Evolutionary conservation across 2,113 vertebrate species (phyloP), one percentile per base, ranked within the genome.

Genomic region (Tenebrosternarchus preto): DNA sequence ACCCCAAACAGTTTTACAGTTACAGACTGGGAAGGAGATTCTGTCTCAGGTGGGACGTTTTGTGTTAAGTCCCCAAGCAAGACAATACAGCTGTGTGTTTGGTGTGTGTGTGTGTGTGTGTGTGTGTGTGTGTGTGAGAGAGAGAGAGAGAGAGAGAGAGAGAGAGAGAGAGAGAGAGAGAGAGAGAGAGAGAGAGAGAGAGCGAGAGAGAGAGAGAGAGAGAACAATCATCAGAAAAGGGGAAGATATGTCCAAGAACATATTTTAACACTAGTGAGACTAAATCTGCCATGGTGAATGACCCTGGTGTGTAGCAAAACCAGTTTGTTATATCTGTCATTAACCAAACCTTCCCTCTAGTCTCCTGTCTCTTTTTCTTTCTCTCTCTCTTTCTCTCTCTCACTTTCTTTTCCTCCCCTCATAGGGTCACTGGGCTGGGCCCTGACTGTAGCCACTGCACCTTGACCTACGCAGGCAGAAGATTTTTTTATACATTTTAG

Each of bases 381-480:
- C 43, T 46, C 43, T 46, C 43, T 46, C 43, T 46, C 43, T 46
- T 9, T 46, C 43, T 46, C 43, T 46, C 43, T 46, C 43, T 50
- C 43, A 15, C 43, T 50, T 12, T 50, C 43, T 43, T 46, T 66
- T 31, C 57, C 25, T 33, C 63, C 20, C 73, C 19, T 77, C 43
- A 50, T 24, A 2, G 78, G 80, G 83, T 88, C 83, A 87, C 59
- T 83, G 85, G 53, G 86, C 74, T 66, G 4, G 80, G 83, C 66
- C 85, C 80, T 68, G 76, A 71, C 78, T 85, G 71, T 82, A 66
- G 82, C 87, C 84, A 85, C 85, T 87, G 83, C 76, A 80, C 19
- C 16, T 80, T 86, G 83, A 88, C 87, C 91, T 88, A 90, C 85
- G 84, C 70, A 15, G 5, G 76, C 36, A 78, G n/a, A 61, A 84